Conservation (phyloP, 2,888 invertebrate species). For the Smittia sp. region DNA sequence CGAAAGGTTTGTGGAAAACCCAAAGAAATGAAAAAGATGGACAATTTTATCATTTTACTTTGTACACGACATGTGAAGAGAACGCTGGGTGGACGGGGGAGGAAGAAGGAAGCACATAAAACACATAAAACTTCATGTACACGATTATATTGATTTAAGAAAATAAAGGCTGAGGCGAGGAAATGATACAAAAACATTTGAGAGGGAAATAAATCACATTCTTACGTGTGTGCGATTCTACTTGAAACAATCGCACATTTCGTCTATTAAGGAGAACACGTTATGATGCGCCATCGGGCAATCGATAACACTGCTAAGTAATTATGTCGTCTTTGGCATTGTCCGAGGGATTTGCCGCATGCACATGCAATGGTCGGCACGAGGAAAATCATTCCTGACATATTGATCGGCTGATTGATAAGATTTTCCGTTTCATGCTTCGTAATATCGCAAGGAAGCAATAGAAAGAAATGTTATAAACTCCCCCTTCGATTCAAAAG, state of each 20-base stretch:
- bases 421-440: not conserved
- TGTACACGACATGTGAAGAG: slow-evolving; percentile 17
- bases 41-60: slow-evolving; percentile 41
- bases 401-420: slow-evolving; percentile 6
- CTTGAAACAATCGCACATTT: slow-evolving; percentile 34
- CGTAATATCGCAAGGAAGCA: not conserved
- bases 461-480: not conserved
- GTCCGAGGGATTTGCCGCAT: no score
- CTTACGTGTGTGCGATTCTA: slow-evolving; percentile 29
- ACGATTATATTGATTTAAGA: slow-evolving; percentile 40
- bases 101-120: not conserved
- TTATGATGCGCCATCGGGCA: not conserved
- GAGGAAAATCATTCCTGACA: not conserved
- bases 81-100: not conserved
- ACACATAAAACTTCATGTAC: slow-evolving; percentile 40
- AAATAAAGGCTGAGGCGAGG: slow-evolving; percentile 15
- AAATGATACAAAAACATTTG: slow-evolving; percentile 10
- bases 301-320: not conserved
- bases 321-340: not conserved
- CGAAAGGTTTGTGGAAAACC: not conserved
- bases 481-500: not conserved
- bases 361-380: no score
- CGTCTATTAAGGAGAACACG: not conserved
- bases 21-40: slow-evolving; percentile 22
- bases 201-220: slow-evolving; percentile 27